Evolutionary conservation across 2,888 invertebrate species (phyloP).

Genomic region (Amphipyra berbera): DNA sequence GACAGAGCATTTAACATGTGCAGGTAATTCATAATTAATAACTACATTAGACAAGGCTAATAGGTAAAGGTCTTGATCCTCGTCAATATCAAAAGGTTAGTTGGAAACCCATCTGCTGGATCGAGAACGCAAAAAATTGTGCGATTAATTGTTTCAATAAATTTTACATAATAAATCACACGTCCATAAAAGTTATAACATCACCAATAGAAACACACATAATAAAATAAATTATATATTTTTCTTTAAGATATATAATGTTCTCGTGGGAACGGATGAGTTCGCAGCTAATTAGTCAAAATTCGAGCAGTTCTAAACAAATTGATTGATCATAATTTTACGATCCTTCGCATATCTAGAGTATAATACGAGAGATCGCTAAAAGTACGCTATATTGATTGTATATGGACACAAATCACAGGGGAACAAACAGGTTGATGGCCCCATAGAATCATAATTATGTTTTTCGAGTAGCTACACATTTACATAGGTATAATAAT

Average conservation of each 20-base stretch:
- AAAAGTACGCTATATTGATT: constrained; percentile 17
- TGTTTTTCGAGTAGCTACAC: constrained; percentile 64
- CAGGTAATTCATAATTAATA: constrained; percentile 13
- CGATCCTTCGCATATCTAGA: constrained; percentile 47
- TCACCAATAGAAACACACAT: constrained; percentile 42
- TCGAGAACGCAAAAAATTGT: constrained; percentile 1
- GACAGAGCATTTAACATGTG: constrained; percentile 12
- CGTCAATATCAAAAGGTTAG: too few relatives aligned
- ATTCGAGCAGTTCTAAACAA: constrained; percentile 54
- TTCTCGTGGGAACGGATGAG: constrained; percentile 54
- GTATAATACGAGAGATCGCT: constrained; percentile 26
- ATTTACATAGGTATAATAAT: constrained; percentile 69
- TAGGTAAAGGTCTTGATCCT: not conserved
- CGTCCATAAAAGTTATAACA: constrained; percentile 50
- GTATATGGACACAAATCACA: constrained; percentile 51
- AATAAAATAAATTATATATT: constrained; percentile 54
- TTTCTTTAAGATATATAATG: constrained; percentile 36
- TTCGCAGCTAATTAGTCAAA: constrained; percentile 60
- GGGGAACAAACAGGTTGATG: constrained; percentile 62
- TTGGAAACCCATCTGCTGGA: too few relatives aligned
- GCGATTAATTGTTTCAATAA: constrained; percentile 37
- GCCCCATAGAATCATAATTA: constrained; percentile 69
- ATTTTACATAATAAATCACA: constrained; percentile 49
- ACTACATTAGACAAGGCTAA: not conserved
- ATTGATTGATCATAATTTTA: constrained; percentile 56